phyloP scores from a whole-genome alignment of 1,140 invertebrate species.

The Bombus affinis region DNA sequence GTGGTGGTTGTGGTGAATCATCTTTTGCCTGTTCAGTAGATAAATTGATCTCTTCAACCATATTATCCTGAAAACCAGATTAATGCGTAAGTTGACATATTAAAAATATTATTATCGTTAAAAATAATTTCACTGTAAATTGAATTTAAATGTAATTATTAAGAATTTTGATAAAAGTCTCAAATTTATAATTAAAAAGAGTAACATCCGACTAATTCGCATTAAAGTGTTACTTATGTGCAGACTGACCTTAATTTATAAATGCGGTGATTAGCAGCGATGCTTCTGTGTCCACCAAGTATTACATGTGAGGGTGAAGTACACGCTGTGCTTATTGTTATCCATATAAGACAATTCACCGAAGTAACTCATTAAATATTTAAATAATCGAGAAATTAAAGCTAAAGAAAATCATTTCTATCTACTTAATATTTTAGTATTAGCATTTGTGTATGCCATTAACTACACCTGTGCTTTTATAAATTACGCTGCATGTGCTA shows the following conservation, averaged over 20 bases:
- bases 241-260: constrained; percentile 64
- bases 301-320: constrained; percentile 55
- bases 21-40: constrained; percentile 11
- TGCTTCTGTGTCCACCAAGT: constrained; percentile 55
- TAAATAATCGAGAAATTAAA: constrained; percentile 1
- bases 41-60: neutral
- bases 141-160: neutral
- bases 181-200: neutral
- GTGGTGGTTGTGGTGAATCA: constrained; percentile 69
- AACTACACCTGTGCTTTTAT: neutral
- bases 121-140: neutral
- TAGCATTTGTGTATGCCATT: neutral
- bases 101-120: neutral
- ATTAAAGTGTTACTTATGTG: constrained; percentile 42
- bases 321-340: constrained; percentile 64
- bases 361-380: constrained; percentile 42
- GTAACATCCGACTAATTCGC: neutral
- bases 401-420: neutral
- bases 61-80: constrained; percentile 39
- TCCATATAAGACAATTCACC: constrained; percentile 38
- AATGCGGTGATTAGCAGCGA: constrained; percentile 60
- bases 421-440: neutral
- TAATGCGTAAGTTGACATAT: neutral
- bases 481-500: neutral
- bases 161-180: neutral